Base-by-base conservation (phyloP, 2,797 vertebrate genomes). In the Botia almorhae region DNA sequence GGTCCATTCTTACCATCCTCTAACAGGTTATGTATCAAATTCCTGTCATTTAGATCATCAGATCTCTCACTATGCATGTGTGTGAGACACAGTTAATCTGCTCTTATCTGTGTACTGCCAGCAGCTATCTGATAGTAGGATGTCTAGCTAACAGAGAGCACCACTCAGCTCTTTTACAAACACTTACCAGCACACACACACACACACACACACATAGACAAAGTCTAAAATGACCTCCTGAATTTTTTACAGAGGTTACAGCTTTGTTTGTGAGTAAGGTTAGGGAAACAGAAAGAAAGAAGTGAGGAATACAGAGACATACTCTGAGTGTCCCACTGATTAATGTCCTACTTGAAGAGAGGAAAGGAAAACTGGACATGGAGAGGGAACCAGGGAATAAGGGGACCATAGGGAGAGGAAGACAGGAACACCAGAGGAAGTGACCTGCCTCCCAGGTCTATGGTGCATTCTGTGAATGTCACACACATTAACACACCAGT, bases 401-500 rank as follows among this genome's bases (percentile, higher is more conserved):
- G 36, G 4, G 72, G 69, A 39, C 56, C 13, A 65, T 73, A 16
- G 76, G 70, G 81, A 70, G 48, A 73, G 81, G 55, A 71, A 69
- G 72, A 51, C 51, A 71, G 13, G 43, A 56, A 58, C 50, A 74
- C 70, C 68, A 46, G 65, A 74, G 68, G 76, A 76, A 74, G 69
- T 68, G 60, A 84, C 78, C 51, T 64, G 76, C 73, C 81, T 75
- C 51, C 82, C 70, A 75, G 64, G 70, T 63, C 80, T 69, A 43
- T 58, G 36, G 69, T 63, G 43, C 43, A 76, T 71, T 77, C 68
- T 68, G 19, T 80, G 73, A 80, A 78, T 76, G 84, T 82, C 69
- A 81, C 78, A 58, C 80, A 84, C 76, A 68, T 82, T 80, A 70
- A 70, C 79, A 82, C 83, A 81, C 74, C 76, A 77, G 55, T 63